Evolutionary conservation across 2,113 vertebrate species (phyloP), one percentile per base, ranked within the genome.

Genomic region (Rhea americana): DNA sequence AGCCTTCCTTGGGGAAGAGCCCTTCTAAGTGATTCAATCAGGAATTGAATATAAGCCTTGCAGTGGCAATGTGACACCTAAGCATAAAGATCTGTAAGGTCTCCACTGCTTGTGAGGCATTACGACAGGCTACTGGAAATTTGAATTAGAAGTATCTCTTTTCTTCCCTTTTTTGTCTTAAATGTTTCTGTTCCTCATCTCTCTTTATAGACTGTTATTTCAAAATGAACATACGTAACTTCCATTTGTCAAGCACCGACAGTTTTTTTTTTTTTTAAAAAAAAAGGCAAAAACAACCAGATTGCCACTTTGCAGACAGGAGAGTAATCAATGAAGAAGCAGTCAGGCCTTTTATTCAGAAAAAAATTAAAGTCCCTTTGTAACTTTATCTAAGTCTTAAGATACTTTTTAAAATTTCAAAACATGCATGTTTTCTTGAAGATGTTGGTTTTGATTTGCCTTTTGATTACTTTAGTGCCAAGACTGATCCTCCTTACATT

Each of bases 211-310:
- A 24, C n/a, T 47, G 32, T 26, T 91, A 16, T 75, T 90, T 85
- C 65, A 75, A 13, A 22, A 53, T 41, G 14, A 67, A 41, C 13
- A 18, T 6, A 28, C 0, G 0, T 17, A 43, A 59, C 4, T 65
- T 47, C 11, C 21, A 63, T 48, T n/a, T 71, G 15, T 13, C 43
- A 63, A 71, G 18, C 9, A 75, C 30, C 1, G n/a, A n/a, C n/a
- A n/a, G n/a, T 35, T 35, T 35, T 35, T 35, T 35, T 35, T 35
- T 26, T 1, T 81, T 85, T 48, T 47, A 16, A 47, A 16, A 47
- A 39, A 45, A 45, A 11, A 58, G 24, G 28, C 8, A 13, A 28
- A 25, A 62, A 62, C 12, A 37, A 62, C 16, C 26, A 13, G 51
- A 50, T 32, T 68, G 25, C 6, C 18, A 35, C 59, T 86, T 86